Evolutionary conservation across 2,797 vertebrate genomes (phyloP).

Genomic region (Halcyon leucocephala): DNA sequence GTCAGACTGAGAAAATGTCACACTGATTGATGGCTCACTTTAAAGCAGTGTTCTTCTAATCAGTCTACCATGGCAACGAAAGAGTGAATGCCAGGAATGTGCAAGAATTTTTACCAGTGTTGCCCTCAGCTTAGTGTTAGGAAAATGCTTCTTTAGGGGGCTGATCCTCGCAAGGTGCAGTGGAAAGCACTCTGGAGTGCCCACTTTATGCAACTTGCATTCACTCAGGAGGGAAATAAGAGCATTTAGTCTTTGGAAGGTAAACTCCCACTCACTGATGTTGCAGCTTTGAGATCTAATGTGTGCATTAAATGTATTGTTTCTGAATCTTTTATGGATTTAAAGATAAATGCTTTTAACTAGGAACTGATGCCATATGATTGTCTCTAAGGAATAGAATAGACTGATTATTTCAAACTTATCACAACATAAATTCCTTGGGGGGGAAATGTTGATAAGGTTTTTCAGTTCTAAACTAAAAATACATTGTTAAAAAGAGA

Average conservation of each 20-base stretch:
- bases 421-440: background rate
- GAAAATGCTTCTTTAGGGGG: background rate
- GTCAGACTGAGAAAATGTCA: background rate
- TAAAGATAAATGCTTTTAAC: slow-evolving; percentile 13
- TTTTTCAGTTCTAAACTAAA: slow-evolving; percentile 18
- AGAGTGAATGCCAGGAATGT: slow-evolving; percentile 36
- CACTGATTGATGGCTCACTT: slow-evolving; percentile 50
- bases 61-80: background rate
- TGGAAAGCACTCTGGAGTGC: background rate
- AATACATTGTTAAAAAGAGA: background rate
- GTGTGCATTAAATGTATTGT: background rate
- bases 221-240: background rate
- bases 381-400: background rate
- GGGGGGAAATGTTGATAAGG: background rate
- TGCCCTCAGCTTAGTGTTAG: background rate
- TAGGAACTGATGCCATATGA: background rate
- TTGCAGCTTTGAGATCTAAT: background rate
- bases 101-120: background rate
- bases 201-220: background rate
- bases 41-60: slow-evolving; percentile 22
- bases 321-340: slow-evolving; percentile 25
- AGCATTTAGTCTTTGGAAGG: background rate
- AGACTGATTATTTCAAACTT: slow-evolving; percentile 13
- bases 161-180: background rate
- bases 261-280: background rate